These are phyloP conservation scores for Adelges cooleyi DNA, from an alignment of 1,140 invertebrate species.

Conservation along the genomic window DNA sequence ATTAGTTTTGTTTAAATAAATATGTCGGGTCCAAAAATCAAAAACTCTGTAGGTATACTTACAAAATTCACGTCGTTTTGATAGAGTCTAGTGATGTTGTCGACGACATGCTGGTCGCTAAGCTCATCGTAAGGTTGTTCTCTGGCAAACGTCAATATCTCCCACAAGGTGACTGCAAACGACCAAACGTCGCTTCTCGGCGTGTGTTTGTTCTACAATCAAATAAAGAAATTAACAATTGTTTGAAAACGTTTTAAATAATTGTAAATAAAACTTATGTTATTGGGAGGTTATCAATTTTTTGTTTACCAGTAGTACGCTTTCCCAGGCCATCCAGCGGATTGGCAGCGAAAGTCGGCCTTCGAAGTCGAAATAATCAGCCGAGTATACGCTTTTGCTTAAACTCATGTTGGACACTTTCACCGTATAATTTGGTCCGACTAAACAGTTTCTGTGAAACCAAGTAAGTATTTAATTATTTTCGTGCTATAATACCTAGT, in stretches of 20 bases:
- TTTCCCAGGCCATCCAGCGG: conserved; percentile 82
- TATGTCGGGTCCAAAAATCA: no score
- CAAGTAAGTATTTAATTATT: background rate
- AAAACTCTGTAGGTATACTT: background rate
- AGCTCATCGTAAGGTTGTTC: conserved; percentile 60
- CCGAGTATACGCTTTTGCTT: conserved; percentile 67
- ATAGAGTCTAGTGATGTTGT: conserved; percentile 43
- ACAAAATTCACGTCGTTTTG: conserved; percentile 5
- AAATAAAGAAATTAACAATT: background rate
- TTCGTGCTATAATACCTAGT: no score
- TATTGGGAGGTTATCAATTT: no score
- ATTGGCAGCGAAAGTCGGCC: conserved; percentile 69
- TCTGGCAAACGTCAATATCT: conserved; percentile 56
- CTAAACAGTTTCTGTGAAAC: conserved; percentile 64
- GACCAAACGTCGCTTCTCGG: conserved; percentile 66
- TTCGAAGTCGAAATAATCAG: conserved; percentile 72
- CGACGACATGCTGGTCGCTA: conserved; percentile 63
- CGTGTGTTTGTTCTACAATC: conserved; percentile 54
- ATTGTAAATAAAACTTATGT: no score
- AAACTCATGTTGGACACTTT: conserved; percentile 85
- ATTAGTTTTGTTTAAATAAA: no score
- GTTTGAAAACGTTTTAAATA: no score
- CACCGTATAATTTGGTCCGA: conserved; percentile 63
- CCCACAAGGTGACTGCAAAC: conserved; percentile 68
- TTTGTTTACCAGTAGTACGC: conserved; percentile 62